Conservation (phyloP, 2,797 vertebrate species). For the Anguilla marmorata region DNA sequence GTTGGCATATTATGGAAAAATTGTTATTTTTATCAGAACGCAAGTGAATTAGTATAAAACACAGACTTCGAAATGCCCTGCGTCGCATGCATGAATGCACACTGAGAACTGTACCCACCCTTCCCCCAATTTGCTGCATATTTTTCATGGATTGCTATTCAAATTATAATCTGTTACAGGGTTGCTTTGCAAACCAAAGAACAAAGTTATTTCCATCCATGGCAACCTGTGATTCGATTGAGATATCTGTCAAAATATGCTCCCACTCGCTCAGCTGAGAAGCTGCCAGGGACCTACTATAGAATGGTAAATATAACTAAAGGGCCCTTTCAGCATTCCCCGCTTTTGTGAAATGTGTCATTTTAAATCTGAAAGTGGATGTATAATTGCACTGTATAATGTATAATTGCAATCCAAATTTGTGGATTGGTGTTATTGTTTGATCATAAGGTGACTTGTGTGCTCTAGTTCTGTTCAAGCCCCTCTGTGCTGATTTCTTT, state of each 20-base stretch:
- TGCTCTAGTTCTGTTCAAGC: background rate
- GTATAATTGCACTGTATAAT: background rate
- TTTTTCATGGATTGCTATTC: background rate
- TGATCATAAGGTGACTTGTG: background rate
- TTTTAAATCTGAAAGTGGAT: background rate
- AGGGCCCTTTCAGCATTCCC: background rate
- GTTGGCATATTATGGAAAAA: background rate
- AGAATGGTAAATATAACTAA: background rate
- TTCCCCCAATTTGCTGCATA: background rate
- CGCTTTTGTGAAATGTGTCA: background rate
- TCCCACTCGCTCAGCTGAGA: background rate
- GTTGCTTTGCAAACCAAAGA: background rate
- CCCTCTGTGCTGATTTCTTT: background rate
- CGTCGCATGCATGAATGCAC: background rate
- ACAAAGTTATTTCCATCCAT: constrained; percentile 1
- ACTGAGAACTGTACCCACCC: background rate
- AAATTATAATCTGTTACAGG: background rate
- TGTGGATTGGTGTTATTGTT: background rate
- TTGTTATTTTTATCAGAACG: background rate
- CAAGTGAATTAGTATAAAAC: background rate
- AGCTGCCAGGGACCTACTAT: background rate
- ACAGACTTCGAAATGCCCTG: background rate
- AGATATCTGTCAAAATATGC: background rate
- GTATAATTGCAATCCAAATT: too few relatives aligned
- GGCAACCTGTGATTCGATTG: background rate